phyloP scores from a whole-genome alignment of 2,797 vertebrate genomes.

The Melanogrammus aeglefinus region DNA sequence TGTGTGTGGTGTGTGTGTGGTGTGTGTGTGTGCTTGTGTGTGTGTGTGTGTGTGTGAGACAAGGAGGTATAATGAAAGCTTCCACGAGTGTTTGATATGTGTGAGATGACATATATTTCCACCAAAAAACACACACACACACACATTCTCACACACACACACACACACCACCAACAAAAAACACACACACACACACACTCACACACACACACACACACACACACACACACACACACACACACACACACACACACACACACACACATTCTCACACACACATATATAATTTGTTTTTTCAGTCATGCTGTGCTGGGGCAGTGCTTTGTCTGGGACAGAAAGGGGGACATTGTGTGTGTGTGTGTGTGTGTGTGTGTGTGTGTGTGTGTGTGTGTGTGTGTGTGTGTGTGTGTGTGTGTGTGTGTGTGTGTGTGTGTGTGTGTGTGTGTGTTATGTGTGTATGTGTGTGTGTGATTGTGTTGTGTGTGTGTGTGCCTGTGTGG shows the following conservation, averaged over 20 bases:
- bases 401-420: constrained; percentile 28
- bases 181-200: too few relatives aligned
- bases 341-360: constrained; percentile 33
- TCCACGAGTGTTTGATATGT: neutral
- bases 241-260: too few relatives aligned
- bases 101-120: constrained; percentile 3
- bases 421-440: constrained; percentile 33
- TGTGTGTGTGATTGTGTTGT: neutral
- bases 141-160: neutral
- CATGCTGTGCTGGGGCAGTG: neutral
- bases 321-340: constrained; percentile 38
- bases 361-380: neutral
- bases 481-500: constrained; percentile 3
- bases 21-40: neutral
- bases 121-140: neutral
- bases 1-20: neutral
- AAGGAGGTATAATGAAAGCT: neutral
- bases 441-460: constrained; percentile 38
- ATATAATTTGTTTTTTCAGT: constrained; percentile 11
- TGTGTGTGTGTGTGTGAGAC: neutral
- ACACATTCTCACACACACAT: neutral
- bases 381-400: constrained; percentile 20
- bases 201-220: too few relatives aligned
- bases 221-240: neutral
- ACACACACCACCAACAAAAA: too few relatives aligned